Evolutionary conservation across 2,797 vertebrate species (phyloP).

Genomic region (Schizopygopsis malacanthus): DNA sequence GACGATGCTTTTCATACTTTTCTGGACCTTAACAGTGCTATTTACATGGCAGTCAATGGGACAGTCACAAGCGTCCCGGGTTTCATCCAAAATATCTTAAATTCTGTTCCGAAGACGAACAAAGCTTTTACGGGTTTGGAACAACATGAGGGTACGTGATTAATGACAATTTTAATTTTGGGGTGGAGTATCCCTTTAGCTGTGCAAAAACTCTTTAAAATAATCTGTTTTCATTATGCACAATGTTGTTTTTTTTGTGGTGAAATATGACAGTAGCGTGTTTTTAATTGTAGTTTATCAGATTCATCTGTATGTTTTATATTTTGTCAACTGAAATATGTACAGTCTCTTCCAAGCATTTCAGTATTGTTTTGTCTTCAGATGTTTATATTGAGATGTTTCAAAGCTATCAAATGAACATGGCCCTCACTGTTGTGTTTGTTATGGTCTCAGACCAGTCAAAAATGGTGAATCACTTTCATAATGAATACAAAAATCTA

Average conservation of each 20-base stretch:
- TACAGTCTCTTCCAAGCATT: conserved; percentile 11
- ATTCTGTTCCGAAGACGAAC: too few relatives aligned
- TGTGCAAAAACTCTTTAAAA: not conserved
- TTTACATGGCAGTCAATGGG: too few relatives aligned
- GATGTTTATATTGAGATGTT: conserved; percentile 33
- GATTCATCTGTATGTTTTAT: not conserved
- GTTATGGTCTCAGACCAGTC: not conserved
- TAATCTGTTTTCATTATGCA: not conserved
- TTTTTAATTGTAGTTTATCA: not conserved
- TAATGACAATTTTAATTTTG: too few relatives aligned
- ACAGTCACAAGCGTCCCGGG: too few relatives aligned
- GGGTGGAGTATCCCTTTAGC: not conserved
- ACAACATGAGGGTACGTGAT: too few relatives aligned
- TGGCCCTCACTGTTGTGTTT: not conserved
- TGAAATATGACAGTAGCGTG: not conserved
- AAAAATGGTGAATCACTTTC: not conserved
- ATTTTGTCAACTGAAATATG: conserved; percentile 18
- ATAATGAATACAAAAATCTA: not conserved
- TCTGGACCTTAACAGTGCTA: too few relatives aligned
- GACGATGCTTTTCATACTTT: too few relatives aligned
- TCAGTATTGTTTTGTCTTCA: conserved; percentile 56
- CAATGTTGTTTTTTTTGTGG: not conserved
- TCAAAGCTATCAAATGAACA: not conserved
- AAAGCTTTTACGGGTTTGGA: too few relatives aligned
- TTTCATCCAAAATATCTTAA: too few relatives aligned